Conservation (phyloP, 2,797 vertebrate genomes). For the Tamandua tetradactyla region DNA sequence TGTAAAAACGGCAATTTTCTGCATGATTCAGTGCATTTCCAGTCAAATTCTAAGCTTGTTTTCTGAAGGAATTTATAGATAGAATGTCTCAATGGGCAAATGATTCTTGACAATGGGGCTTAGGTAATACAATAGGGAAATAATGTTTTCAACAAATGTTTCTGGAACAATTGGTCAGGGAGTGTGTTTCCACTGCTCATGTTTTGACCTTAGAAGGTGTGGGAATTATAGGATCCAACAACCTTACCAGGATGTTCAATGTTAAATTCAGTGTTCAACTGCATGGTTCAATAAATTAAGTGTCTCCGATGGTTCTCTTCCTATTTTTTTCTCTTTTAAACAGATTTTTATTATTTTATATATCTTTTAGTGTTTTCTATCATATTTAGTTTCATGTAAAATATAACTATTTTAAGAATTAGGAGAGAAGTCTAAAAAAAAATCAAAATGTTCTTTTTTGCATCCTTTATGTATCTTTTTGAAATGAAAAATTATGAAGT, state of each 20-base stretch:
- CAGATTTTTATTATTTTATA: background rate
- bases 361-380: background rate
- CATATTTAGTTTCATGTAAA: background rate
- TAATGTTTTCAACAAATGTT: no score
- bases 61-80: no score
- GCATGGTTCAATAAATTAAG: background rate
- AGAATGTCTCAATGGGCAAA: no score
- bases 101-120: no score
- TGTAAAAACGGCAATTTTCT: background rate
- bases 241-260: background rate
- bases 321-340: background rate
- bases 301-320: background rate
- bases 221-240: background rate
- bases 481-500: background rate
- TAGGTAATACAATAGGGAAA: no score
- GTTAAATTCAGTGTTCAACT: background rate
- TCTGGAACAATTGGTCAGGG: no score
- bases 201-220: background rate
- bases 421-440: background rate
- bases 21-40: background rate
- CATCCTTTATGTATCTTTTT: background rate
- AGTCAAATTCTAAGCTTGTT: background rate
- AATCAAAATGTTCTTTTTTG: background rate
- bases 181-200: rapidly evolving
- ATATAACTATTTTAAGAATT: background rate